phyloP scores from a whole-genome alignment of 2,888 invertebrate species.

The Andrena marginata region DNA sequence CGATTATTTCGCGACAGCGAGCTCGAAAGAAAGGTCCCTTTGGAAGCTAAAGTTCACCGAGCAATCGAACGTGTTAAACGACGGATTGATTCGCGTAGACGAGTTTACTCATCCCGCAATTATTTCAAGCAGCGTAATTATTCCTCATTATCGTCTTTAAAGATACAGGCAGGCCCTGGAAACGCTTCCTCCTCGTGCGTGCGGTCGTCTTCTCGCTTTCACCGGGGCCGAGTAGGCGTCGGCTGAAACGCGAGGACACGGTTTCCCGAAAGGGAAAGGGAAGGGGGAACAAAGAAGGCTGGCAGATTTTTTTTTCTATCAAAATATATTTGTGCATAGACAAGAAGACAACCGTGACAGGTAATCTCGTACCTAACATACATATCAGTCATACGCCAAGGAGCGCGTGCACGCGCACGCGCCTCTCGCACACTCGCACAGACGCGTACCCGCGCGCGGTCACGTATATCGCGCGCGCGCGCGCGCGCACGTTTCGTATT shows the following conservation, averaged over 20 bases:
- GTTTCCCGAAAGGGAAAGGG: neutral
- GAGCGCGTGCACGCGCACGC: conserved; percentile 63
- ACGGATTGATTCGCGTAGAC: no score
- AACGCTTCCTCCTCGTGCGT: neutral
- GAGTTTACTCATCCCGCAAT: neutral
- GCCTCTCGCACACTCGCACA: conserved; percentile 16
- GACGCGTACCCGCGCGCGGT: conserved; percentile 27
- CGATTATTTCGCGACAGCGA: no score
- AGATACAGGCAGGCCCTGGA: neutral
- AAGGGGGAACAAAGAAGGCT: conserved; percentile 23
- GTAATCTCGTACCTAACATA: conserved; percentile 79
- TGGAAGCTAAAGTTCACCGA: no score
- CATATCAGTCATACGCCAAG: conserved; percentile 74
- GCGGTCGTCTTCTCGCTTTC: conserved; percentile 1
- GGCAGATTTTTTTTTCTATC: conserved; percentile 82
- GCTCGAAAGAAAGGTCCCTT: no score
- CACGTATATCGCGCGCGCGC: conserved; percentile 38
- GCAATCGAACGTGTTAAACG: no score
- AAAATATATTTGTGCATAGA: conserved; percentile 85
- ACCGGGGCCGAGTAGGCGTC: neutral
- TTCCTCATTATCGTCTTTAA: neutral
- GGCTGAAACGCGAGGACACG: neutral
- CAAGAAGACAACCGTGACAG: conserved; percentile 82
- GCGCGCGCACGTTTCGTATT: conserved; percentile 34
- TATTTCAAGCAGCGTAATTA: neutral